These are phyloP conservation scores for Sarcophaga bullata DNA, from an alignment of 1,140 invertebrate species.

Conservation along the genomic window DNA sequence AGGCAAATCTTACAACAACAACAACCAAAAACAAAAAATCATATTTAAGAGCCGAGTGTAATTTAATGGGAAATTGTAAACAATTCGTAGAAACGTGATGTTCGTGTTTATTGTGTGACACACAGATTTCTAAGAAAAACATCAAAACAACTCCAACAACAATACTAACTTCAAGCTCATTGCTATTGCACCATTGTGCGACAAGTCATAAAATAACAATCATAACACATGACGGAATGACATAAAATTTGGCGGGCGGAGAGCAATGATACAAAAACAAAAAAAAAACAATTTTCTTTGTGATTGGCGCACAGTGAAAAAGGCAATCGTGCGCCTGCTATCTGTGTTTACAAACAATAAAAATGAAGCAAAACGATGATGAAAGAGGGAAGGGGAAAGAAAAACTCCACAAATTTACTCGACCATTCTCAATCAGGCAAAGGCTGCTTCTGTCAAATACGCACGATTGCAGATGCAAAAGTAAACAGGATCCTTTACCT, in stretches of 20 bases:
- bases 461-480: not conserved
- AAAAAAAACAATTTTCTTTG: not conserved
- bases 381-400: too few species aligned
- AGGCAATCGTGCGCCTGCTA: not conserved
- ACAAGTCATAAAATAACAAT: slow-evolving; percentile 24
- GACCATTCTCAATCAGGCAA: too few species aligned
- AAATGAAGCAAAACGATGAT: not conserved
- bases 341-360: slow-evolving; percentile 8
- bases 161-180: not conserved
- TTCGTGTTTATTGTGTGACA: slow-evolving; percentile 4
- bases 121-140: slow-evolving; percentile 2
- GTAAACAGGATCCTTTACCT: not conserved
- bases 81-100: slow-evolving; percentile 34
- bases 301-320: not conserved
- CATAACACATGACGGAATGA: not conserved
- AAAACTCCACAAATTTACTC: not conserved
- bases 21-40: too few species aligned
- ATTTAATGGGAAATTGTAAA: slow-evolving; percentile 31
- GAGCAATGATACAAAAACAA: not conserved
- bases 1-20: too few species aligned
- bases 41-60: too few species aligned
- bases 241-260: too few species aligned
- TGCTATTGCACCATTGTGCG: not conserved
- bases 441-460: not conserved
- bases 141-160: not conserved